Percentiles rank a stretch among this genome's conserved stretches.
phyloP scores from a whole-genome alignment of 2,888 invertebrate genomes.

The Limenitis camilla region DNA sequence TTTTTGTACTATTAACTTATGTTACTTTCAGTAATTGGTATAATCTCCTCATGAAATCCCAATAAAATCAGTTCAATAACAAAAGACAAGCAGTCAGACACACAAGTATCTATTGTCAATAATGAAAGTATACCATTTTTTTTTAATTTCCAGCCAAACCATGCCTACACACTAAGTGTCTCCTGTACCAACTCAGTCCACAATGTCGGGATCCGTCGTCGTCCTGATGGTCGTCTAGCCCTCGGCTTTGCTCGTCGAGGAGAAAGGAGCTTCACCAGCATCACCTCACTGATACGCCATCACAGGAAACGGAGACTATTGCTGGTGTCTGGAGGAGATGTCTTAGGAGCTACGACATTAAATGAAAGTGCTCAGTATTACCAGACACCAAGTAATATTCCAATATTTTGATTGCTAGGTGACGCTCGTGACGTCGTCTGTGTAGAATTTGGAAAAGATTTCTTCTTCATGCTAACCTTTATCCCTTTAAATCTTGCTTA shows the following conservation, averaged over 20 bases:
- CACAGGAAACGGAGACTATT: constrained; percentile 70
- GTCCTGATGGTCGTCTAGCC: constrained; percentile 69
- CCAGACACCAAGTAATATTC: constrained; percentile 45
- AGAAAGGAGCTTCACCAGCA: constrained; percentile 68
- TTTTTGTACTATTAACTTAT: too few species aligned
- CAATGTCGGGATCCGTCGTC: constrained; percentile 73
- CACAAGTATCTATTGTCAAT: not conserved
- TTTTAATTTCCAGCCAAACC: constrained; percentile 48
- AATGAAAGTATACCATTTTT: not conserved
- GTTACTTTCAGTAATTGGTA: too few species aligned
- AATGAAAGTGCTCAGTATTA: constrained; percentile 61
- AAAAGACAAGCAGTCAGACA: not conserved
- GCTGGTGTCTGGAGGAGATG: constrained; percentile 65
- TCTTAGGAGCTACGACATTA: constrained; percentile 68
- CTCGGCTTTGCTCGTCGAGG: constrained; percentile 71
- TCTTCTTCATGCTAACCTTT: too few species aligned
- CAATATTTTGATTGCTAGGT: not conserved
- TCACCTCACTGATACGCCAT: constrained; percentile 70
- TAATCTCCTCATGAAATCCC: too few species aligned
- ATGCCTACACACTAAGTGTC: constrained; percentile 72
- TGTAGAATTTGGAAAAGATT: too few species aligned
- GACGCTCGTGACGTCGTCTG: too few species aligned
- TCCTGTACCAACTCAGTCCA: constrained; percentile 69
- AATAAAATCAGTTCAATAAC: not conserved
- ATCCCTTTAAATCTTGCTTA: too few species aligned